Evolutionary conservation across 2,888 invertebrate species (phyloP).

Genomic region (Dryocosmus kuriphilus): DNA sequence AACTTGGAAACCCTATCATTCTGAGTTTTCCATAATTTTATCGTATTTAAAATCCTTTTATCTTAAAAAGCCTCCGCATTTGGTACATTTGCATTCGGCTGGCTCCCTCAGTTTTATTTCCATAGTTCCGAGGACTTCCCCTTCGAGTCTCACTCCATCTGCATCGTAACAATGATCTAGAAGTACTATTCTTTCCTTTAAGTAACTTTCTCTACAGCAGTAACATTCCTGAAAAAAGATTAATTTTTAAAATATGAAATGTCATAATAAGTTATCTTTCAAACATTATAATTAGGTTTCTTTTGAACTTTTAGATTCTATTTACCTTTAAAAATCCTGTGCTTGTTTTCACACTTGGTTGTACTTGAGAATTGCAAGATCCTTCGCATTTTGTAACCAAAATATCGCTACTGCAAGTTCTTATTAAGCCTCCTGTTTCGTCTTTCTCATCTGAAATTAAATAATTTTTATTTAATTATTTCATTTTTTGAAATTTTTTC

Average conservation of each 20-base stretch:
- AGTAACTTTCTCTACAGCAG: slow-evolving; percentile 92
- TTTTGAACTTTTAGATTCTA: neutral
- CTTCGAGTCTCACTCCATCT: slow-evolving; percentile 88
- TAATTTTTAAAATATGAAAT: slow-evolving; percentile 12
- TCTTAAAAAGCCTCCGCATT: slow-evolving; percentile 89
- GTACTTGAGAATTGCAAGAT: slow-evolving; percentile 93
- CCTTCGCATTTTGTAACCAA: slow-evolving; percentile 96
- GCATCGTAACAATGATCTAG: slow-evolving; percentile 93
- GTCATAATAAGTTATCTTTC: neutral
- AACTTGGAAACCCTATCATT: neutral
- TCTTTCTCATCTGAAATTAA: slow-evolving; percentile 88
- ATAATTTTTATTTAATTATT: neutral
- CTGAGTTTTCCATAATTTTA: neutral
- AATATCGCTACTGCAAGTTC: slow-evolving; percentile 94
- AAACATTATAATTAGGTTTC: neutral
- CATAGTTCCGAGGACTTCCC: slow-evolving; percentile 86
- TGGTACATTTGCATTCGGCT: slow-evolving; percentile 92
- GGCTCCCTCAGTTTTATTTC: slow-evolving; percentile 92
- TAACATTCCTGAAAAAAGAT: slow-evolving; percentile 87
- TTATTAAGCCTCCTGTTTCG: slow-evolving; percentile 88
- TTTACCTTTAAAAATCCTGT: slow-evolving; percentile 92
- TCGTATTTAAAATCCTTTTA: slow-evolving; percentile 40
- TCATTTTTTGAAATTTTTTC: neutral
- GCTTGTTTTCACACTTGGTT: slow-evolving; percentile 92
- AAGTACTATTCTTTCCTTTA: slow-evolving; percentile 88